phyloP scores from a whole-genome alignment of 1,140 invertebrate species.

The Bombus picipes region DNA sequence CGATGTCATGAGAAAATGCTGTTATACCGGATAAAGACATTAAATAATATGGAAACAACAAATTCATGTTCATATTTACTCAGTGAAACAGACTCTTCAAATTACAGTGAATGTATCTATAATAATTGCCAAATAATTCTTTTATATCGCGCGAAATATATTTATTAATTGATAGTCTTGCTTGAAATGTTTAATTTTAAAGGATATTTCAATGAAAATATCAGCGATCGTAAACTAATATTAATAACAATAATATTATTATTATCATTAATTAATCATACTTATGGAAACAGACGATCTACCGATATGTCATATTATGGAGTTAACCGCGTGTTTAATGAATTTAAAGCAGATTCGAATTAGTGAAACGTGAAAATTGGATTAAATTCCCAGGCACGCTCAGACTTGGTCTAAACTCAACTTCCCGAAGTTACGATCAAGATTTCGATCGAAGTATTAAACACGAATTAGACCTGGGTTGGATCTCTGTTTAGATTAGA shows the following conservation, averaged over 20 bases:
- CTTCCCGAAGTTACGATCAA: not conserved
- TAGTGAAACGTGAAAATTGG: not conserved
- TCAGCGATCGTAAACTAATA: no score
- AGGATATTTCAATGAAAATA: no score
- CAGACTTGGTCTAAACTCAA: not conserved
- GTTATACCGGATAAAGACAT: not conserved
- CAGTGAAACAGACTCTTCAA: not conserved
- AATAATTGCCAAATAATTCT: not conserved
- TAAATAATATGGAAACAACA: not conserved
- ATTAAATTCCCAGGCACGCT: not conserved
- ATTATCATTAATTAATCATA: no score
- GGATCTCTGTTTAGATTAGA: conserved; percentile 14
- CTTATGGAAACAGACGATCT: no score
- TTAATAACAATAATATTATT: no score
- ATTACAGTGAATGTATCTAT: not conserved
- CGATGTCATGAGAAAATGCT: not conserved
- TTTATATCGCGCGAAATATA: not conserved
- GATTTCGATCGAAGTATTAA: not conserved
- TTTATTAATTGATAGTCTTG: no score
- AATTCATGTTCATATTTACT: not conserved
- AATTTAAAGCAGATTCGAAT: not conserved
- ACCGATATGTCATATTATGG: not conserved
- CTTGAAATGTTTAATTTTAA: no score
- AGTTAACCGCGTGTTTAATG: not conserved
- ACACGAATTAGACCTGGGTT: not conserved